A percentile compares a stretch with the other conserved stretches of the same genome.
These are phyloP conservation scores for Percopsis omiscomaycus DNA, from an alignment of 2,797 vertebrate genomes.

Conservation along the genomic window DNA sequence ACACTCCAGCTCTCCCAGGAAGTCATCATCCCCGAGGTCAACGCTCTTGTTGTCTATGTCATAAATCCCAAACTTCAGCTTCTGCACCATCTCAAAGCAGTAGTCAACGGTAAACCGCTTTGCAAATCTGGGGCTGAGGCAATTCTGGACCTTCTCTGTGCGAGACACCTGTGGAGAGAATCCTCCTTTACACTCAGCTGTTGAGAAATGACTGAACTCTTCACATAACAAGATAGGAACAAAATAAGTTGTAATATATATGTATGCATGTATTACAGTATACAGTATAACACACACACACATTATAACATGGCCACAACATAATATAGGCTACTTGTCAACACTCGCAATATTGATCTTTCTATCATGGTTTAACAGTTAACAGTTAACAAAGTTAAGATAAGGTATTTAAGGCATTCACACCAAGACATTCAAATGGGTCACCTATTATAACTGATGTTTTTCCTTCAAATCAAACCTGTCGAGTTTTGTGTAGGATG, in stretches of 20 bases:
- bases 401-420: too few relatives aligned
- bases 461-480: too few relatives aligned
- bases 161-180: conserved; percentile 79
- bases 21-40: conserved; percentile 91
- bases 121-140: conserved; percentile 86
- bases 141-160: conserved; percentile 91
- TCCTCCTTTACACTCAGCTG: neutral
- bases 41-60: conserved; percentile 94
- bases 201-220: conserved; percentile 10
- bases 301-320: neutral
- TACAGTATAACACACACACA: neutral
- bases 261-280: too few relatives aligned
- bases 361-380: conserved; percentile 24
- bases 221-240: neutral
- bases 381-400: conserved; percentile 1
- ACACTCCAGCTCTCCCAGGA: conserved; percentile 91
- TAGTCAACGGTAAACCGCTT: conserved; percentile 92
- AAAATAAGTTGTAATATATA: too few relatives aligned
- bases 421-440: neutral
- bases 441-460: neutral
- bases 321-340: neutral
- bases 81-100: conserved; percentile 95
- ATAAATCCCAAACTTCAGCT: conserved; percentile 89
- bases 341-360: conserved; percentile 7
- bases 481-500: too few relatives aligned